Evolutionary conservation across 1,140 invertebrate genomes (phyloP).

Genomic region (Telenomus remus): DNA sequence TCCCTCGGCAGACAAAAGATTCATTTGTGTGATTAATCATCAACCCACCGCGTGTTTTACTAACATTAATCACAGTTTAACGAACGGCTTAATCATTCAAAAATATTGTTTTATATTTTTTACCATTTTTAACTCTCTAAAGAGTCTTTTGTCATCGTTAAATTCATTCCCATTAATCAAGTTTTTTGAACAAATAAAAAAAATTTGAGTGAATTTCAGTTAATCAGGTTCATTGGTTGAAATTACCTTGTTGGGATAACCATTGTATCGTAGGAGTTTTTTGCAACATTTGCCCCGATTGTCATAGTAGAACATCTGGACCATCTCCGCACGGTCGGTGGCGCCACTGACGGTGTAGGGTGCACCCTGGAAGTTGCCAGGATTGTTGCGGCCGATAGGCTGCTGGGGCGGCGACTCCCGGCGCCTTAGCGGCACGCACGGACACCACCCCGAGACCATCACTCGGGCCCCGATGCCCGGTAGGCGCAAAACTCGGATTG

Average conservation of each 20-base stretch:
- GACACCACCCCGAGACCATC: conserved; percentile 76
- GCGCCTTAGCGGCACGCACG: conserved; percentile 73
- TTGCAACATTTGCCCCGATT: conserved; percentile 83
- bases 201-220: too few species aligned
- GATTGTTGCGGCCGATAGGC: conserved; percentile 57
- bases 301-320: conserved; percentile 85
- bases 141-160: too few species aligned
- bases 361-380: conserved; percentile 58
- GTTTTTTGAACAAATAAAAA: too few species aligned
- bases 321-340: conserved; percentile 75
- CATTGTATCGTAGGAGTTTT: conserved; percentile 83
- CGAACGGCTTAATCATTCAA: too few species aligned
- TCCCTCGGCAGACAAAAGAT: too few species aligned
- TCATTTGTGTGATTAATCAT: too few species aligned
- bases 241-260: conserved; percentile 83
- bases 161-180: too few species aligned
- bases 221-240: conserved; percentile 10
- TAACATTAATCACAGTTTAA: too few species aligned
- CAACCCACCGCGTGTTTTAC: too few species aligned
- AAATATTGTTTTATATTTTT: too few species aligned
- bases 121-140: too few species aligned
- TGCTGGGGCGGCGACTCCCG: conserved; percentile 68
- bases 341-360: conserved; percentile 69
- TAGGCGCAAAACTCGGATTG: conserved; percentile 43
- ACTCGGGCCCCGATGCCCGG: conserved; percentile 66